Percentiles rank a stretch among this genome's conserved stretches.
Evolutionary conservation across 1,140 invertebrate genomes (phyloP).

Genomic region (Asobara japonica): DNA sequence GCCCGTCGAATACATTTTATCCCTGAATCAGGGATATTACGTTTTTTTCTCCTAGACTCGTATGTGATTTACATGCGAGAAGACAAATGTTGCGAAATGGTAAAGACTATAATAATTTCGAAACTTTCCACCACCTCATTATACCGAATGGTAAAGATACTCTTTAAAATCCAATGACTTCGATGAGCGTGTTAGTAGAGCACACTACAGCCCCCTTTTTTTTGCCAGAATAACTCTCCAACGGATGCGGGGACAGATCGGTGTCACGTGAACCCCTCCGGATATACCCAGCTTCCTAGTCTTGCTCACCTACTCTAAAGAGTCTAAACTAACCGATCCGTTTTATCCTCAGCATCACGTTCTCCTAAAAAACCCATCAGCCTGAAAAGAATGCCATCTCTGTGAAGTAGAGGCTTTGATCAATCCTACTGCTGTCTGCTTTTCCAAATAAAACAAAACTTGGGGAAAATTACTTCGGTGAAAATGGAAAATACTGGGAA

Average conservation of each 20-base stretch:
- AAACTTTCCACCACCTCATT: not conserved
- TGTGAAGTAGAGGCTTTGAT: not conserved
- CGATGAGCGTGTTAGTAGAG: slow-evolving; percentile 32
- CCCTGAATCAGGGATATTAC: no score
- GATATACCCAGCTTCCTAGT: slow-evolving; percentile 60
- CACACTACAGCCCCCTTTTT: slow-evolving; percentile 44
- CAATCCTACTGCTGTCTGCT: no score
- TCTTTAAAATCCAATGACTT: slow-evolving; percentile 12
- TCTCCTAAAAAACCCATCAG: not conserved
- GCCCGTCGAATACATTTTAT: no score
- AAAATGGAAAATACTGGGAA: no score
- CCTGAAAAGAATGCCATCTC: not conserved
- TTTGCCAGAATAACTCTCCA: slow-evolving; percentile 41
- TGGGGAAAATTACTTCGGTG: no score
- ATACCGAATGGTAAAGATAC: not conserved
- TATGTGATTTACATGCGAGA: no score
- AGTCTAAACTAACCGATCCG: slow-evolving; percentile 51
- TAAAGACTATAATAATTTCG: slow-evolving; percentile 3
- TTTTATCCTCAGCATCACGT: slow-evolving; percentile 35
- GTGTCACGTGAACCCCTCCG: slow-evolving; percentile 60
- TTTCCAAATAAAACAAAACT: no score
- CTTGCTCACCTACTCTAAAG: slow-evolving; percentile 58
- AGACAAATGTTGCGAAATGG: not conserved
- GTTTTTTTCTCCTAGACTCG: no score
- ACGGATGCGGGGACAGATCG: slow-evolving; percentile 59